Conservation (phyloP, 1,140 invertebrate genomes). For the Drosophila willistoni region DNA sequence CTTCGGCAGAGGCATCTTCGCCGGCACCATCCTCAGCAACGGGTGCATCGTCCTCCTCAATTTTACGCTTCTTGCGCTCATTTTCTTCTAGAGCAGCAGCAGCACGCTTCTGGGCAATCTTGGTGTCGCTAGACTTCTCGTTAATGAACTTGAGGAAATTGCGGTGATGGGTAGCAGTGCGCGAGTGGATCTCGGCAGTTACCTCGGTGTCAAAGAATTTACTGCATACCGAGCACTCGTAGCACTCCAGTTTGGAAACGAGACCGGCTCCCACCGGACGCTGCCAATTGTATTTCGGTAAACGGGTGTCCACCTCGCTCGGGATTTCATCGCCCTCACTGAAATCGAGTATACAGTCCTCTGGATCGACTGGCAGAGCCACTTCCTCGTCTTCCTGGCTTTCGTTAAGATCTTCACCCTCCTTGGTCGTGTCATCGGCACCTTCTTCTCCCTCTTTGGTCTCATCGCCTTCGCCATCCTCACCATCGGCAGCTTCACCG, state of each 20-base stretch:
- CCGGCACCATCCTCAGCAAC: slow-evolving; percentile 42
- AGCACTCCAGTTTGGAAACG: slow-evolving; percentile 84
- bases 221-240: slow-evolving; percentile 86
- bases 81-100: slow-evolving; percentile 80
- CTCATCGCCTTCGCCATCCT: slow-evolving; percentile 75
- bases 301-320: slow-evolving; percentile 76
- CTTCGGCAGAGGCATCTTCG: slow-evolving; percentile 52
- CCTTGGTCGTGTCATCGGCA: slow-evolving; percentile 76
- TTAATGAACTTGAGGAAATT: slow-evolving; percentile 84
- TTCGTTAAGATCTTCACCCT: slow-evolving; percentile 78
- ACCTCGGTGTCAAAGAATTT: slow-evolving; percentile 86
- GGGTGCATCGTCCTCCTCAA: slow-evolving; percentile 68
- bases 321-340: slow-evolving; percentile 85
- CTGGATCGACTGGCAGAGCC: slow-evolving; percentile 78
- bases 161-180: slow-evolving; percentile 85
- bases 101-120: slow-evolving; percentile 82
- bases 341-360: slow-evolving; percentile 84
- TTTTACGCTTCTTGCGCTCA: slow-evolving; percentile 81
- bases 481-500: slow-evolving; percentile 66
- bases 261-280: slow-evolving; percentile 84
- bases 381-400: slow-evolving; percentile 74
- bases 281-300: slow-evolving; percentile 83
- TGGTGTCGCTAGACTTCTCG: slow-evolving; percentile 82
- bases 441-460: slow-evolving; percentile 79
- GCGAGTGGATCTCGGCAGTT: slow-evolving; percentile 85